Conservation (phyloP, 2,888 invertebrate species). For the Epistrophella euchroma region DNA sequence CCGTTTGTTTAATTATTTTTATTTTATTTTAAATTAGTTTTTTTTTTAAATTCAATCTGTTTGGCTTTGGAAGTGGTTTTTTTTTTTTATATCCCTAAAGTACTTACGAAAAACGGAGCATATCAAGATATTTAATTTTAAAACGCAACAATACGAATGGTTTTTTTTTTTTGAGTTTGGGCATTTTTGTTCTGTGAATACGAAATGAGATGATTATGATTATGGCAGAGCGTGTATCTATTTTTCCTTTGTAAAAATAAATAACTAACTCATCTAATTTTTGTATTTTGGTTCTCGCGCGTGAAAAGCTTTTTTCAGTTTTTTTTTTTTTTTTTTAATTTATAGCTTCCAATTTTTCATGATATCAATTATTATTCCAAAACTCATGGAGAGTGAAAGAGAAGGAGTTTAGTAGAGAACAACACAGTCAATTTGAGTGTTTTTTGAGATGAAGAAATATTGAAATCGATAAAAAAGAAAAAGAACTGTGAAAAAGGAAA, state of each 20-base stretch:
- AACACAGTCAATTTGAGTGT: not conserved
- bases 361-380: slow-evolving; percentile 25
- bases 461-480: slow-evolving; percentile 40
- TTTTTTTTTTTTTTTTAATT: slow-evolving; percentile 18
- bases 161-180: not conserved
- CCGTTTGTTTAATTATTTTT: slow-evolving; percentile 20
- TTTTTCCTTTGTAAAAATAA: not conserved
- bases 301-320: slow-evolving; percentile 28
- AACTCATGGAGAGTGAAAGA: slow-evolving; percentile 32
- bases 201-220: not conserved
- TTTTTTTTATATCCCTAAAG: not conserved
- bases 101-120: not conserved
- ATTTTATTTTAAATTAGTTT: not conserved
- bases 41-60: not conserved
- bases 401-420: not conserved
- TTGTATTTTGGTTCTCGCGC: slow-evolving; percentile 50
- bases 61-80: not conserved
- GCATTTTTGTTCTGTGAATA: not conserved
- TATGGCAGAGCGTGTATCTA: slow-evolving; percentile 8
- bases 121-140: not conserved
- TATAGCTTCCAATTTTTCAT: slow-evolving; percentile 11
- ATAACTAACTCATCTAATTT: not conserved
- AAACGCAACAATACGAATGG: not conserved
- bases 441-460: not conserved
- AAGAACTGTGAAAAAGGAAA: slow-evolving; percentile 14